A percentile compares a stretch with the other conserved stretches of the same genome.
Evolutionary conservation across 2,888 invertebrate species (phyloP).

Genomic region (Orthosia incerta): DNA sequence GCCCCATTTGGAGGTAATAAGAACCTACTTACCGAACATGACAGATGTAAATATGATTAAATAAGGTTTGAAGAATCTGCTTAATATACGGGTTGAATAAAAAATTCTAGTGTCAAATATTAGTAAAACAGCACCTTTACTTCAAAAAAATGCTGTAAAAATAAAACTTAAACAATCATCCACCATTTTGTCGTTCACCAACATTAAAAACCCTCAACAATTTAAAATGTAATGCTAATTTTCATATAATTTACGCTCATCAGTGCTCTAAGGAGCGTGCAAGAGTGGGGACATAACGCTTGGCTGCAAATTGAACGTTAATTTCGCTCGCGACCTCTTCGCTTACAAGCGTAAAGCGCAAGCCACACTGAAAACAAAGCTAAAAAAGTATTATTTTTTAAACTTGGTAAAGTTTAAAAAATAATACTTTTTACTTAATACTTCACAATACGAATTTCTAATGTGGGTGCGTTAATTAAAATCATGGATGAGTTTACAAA

Average conservation of each 20-base stretch:
- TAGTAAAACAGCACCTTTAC: not conserved
- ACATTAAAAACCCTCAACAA: conserved; percentile 26
- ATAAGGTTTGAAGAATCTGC: not conserved
- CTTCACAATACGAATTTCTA: too few species aligned
- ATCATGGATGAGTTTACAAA: too few species aligned
- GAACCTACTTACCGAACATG: too few species aligned
- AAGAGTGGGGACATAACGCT: conserved; percentile 52
- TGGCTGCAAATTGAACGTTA: conserved; percentile 50
- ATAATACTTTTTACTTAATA: too few species aligned
- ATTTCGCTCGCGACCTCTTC: conserved; percentile 48
- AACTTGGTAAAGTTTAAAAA: too few species aligned
- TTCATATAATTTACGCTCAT: conserved; percentile 50
- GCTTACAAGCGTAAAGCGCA: not conserved
- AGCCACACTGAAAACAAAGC: not conserved
- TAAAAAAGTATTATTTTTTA: too few species aligned
- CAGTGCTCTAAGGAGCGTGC: conserved; percentile 46
- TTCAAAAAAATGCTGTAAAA: not conserved
- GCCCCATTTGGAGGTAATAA: too few species aligned
- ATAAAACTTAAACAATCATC: not conserved
- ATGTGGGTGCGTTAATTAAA: too few species aligned
- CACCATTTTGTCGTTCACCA: not conserved
- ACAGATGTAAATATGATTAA: too few species aligned
- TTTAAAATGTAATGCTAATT: conserved; percentile 41
- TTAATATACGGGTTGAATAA: not conserved
- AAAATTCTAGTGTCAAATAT: too few species aligned